Evolutionary conservation across 2,797 vertebrate genomes (phyloP).

Genomic region (Hippocampus kuda): DNA sequence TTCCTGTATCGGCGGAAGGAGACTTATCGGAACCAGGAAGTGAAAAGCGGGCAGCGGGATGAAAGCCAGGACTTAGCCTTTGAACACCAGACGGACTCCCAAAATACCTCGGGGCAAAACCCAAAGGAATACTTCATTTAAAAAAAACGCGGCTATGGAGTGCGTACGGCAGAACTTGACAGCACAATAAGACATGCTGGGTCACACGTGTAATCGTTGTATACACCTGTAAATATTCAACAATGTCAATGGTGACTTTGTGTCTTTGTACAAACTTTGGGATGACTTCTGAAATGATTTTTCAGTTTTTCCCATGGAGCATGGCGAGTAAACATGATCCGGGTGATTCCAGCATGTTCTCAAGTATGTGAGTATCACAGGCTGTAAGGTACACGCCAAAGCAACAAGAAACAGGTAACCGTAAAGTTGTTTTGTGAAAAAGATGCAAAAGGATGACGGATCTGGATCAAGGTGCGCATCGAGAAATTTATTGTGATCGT

Average conservation of each 20-base stretch:
- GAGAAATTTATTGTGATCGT: background rate
- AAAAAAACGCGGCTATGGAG: background rate
- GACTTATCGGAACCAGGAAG: conserved; percentile 74
- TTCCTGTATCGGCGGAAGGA: conserved; percentile 81
- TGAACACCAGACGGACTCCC: conserved; percentile 75
- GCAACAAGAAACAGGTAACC: background rate
- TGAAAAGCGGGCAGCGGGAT: conserved; percentile 72
- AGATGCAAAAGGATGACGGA: background rate
- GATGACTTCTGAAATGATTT: background rate
- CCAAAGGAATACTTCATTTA: conserved; percentile 93
- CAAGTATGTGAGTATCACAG: background rate
- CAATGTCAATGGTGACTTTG: background rate
- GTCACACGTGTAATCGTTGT: background rate
- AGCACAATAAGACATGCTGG: background rate
- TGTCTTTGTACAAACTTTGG: conserved; percentile 1
- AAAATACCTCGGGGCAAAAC: conserved; percentile 72
- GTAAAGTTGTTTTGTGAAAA: background rate
- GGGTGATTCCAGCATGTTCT: background rate
- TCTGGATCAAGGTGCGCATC: background rate
- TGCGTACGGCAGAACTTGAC: background rate
- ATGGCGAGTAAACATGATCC: background rate
- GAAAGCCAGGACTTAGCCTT: conserved; percentile 75
- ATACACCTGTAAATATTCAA: conserved; percentile 5
- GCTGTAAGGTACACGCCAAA: background rate
- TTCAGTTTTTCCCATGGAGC: background rate